Evolutionary conservation across 2,888 invertebrate species (phyloP).

Genomic region (Notodromas monacha): DNA sequence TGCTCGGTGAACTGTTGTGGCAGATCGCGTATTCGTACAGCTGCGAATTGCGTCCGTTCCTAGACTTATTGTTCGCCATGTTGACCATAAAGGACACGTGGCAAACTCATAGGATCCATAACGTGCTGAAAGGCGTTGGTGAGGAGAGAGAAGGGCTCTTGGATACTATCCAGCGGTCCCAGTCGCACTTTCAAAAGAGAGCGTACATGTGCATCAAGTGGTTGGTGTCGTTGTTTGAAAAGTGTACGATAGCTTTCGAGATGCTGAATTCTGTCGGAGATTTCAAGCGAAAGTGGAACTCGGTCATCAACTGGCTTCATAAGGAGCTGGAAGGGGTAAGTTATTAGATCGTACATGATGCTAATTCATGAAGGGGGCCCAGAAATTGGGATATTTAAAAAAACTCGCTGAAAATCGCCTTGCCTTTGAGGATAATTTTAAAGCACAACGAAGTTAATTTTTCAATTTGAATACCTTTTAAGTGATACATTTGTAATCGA

Average conservation of each 20-base stretch:
- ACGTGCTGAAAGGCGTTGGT: constrained; percentile 44
- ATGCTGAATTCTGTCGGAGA: constrained; percentile 42
- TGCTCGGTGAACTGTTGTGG: constrained; percentile 65
- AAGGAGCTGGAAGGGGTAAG: constrained; percentile 40
- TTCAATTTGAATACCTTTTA: too few species aligned
- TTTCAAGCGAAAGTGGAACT: constrained; percentile 50
- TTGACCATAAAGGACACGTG: constrained; percentile 73
- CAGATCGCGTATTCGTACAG: constrained; percentile 48
- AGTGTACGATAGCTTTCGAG: constrained; percentile 42
- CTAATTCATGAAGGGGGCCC: too few species aligned
- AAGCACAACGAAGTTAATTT: too few species aligned
- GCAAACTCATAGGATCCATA: constrained; percentile 75
- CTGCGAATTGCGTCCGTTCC: constrained; percentile 66
- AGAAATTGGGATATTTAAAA: too few species aligned
- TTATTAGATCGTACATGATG: background rate
- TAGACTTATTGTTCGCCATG: constrained; percentile 55
- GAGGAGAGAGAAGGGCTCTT: constrained; percentile 66
- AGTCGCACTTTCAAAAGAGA: constrained; percentile 77
- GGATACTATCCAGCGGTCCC: constrained; percentile 65
- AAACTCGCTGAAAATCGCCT: too few species aligned
- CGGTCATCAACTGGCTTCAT: constrained; percentile 72
- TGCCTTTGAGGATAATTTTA: too few species aligned
- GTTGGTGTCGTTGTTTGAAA: constrained; percentile 57
- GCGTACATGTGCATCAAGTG: constrained; percentile 91
- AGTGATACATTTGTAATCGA: too few species aligned